Conservation (phyloP, 2,888 invertebrate species). For the Cryptocephalus moraei region DNA sequence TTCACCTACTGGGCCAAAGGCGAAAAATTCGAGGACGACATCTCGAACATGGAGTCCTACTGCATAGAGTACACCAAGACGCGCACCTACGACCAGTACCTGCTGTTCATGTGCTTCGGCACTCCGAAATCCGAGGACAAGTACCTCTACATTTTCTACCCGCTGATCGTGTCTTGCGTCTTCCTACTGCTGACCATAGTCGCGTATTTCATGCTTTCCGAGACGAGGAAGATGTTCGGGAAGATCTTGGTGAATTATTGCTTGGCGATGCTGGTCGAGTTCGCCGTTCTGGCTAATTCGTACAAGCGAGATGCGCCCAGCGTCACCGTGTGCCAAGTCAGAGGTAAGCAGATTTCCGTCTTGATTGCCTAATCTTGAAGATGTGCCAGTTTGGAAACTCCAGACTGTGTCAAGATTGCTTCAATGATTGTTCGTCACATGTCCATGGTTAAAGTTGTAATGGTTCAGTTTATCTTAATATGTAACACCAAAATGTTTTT, state of each 20-base stretch:
- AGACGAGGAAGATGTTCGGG: constrained; percentile 24
- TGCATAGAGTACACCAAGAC: constrained; percentile 19
- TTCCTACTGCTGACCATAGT: constrained; percentile 18
- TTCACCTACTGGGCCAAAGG: constrained; percentile 10
- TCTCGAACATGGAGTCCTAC: constrained; percentile 11
- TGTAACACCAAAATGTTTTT: too few relatives aligned
- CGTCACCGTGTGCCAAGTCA: constrained; percentile 6
- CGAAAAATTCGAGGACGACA: constrained; percentile 3
- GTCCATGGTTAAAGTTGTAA: too few relatives aligned
- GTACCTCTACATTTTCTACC: constrained; percentile 18
- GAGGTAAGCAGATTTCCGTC: constrained; percentile 8
- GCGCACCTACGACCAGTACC: constrained; percentile 7
- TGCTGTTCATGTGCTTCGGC: constrained; percentile 13
- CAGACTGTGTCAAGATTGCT: too few relatives aligned
- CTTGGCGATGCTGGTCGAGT: constrained; percentile 14
- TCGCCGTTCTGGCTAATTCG: constrained; percentile 9
- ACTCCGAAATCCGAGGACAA: constrained; percentile 7
- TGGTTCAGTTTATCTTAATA: too few relatives aligned
- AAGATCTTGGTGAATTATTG: constrained; percentile 26
- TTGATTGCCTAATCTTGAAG: too few relatives aligned
- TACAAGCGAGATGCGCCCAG: constrained; percentile 3
- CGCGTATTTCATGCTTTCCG: constrained; percentile 20
- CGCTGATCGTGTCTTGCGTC: constrained; percentile 20
- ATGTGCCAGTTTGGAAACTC: too few relatives aligned
- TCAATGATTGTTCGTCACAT: too few relatives aligned